Evolutionary conservation across 2,888 invertebrate genomes (phyloP).

Genomic region (Mechanitis mazaeus): DNA sequence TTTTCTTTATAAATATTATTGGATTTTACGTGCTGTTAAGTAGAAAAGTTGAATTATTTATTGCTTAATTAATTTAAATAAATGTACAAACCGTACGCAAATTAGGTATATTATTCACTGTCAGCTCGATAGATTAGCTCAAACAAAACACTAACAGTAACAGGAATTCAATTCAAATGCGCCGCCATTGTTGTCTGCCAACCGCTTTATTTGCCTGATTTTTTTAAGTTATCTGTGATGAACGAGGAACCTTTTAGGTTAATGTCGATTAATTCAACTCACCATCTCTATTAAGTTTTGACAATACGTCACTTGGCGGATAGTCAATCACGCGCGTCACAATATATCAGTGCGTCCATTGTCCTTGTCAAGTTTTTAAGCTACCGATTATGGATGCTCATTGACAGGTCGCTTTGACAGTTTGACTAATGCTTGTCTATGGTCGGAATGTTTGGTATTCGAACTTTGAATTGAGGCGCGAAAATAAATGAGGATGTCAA

Average conservation of each 20-base stretch:
- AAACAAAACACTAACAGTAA: slow-evolving; percentile 35
- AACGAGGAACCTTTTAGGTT: slow-evolving; percentile 40
- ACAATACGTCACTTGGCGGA: slow-evolving; percentile 52
- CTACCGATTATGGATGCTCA: slow-evolving; percentile 64
- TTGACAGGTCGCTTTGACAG: slow-evolving; percentile 69
- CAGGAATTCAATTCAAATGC: slow-evolving; percentile 65
- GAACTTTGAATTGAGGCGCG: slow-evolving; percentile 53
- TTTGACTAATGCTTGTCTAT: slow-evolving; percentile 69
- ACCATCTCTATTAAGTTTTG: slow-evolving; percentile 37
- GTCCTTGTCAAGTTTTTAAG: slow-evolving; percentile 42
- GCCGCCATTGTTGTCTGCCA: slow-evolving; percentile 69
- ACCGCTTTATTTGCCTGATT: slow-evolving; percentile 50
- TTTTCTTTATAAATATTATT: neutral
- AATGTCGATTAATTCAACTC: slow-evolving; percentile 41
- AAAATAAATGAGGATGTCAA: slow-evolving; percentile 47
- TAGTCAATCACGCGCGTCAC: slow-evolving; percentile 61
- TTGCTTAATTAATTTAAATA: slow-evolving; percentile 19
- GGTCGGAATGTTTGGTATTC: slow-evolving; percentile 45
- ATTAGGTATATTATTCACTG: slow-evolving; percentile 30
- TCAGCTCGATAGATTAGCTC: slow-evolving; percentile 37
- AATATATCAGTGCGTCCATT: slow-evolving; percentile 49
- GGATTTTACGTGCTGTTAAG: neutral
- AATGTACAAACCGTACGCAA: slow-evolving; percentile 16
- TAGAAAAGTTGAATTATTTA: slow-evolving; percentile 2
- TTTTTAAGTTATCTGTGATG: slow-evolving; percentile 53